phyloP scores from a whole-genome alignment of 2,113 vertebrate species.

The Galbula dea region DNA sequence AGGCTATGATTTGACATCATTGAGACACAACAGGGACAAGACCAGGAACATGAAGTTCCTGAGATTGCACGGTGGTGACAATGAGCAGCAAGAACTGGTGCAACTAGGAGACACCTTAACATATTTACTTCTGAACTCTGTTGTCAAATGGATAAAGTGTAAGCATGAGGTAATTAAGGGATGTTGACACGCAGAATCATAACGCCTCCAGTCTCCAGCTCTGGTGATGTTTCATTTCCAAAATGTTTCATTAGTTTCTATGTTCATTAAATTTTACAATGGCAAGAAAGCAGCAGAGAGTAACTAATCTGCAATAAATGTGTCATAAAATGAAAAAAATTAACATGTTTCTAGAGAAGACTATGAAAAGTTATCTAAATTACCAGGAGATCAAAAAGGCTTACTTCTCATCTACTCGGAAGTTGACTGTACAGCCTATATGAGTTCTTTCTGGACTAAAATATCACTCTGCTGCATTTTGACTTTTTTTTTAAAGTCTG shows the following conservation, averaged over 20 bases:
- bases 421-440: not conserved
- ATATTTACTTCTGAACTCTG: not conserved
- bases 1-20: not conserved
- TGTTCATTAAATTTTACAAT: conserved; percentile 43
- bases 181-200: not conserved
- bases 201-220: not conserved
- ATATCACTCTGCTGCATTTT: not conserved
- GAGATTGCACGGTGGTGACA: not conserved
- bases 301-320: conserved; percentile 42
- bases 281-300: not conserved
- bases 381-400: conserved; percentile 14
- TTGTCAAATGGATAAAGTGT: not conserved
- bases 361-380: not conserved
- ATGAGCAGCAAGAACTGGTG: not conserved
- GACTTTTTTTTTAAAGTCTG: not conserved
- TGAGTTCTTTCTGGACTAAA: conserved; percentile 8
- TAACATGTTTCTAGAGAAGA: conserved; percentile 25
- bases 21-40: not conserved
- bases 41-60: not conserved
- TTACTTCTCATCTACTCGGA: conserved; percentile 20
- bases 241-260: conserved; percentile 46
- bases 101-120: not conserved
- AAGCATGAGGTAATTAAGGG: not conserved
- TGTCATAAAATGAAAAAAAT: conserved; percentile 34
- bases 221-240: conserved; percentile 6